A percentile compares a stretch with the other conserved stretches of the same genome.
Conservation (phyloP, 92 coral and sea anemone genomes). For the Parazoanthus swiftii region DNA sequence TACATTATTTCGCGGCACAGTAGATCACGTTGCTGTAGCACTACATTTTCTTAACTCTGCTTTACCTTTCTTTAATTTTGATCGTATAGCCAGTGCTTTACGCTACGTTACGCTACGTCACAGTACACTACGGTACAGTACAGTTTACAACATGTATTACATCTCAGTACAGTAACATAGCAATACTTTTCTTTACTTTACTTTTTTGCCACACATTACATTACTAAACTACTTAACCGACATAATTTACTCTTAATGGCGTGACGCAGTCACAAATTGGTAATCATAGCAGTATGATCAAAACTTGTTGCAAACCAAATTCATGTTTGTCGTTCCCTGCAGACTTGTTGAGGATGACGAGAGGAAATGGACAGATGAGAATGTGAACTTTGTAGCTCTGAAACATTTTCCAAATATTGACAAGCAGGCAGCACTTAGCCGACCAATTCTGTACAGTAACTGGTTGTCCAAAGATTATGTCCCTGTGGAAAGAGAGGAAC, state of each 20-base stretch:
- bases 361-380: conserved; percentile 98
- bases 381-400: conserved; percentile 81
- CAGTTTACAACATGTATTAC: not conserved
- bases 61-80: not conserved
- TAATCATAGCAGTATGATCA: not conserved
- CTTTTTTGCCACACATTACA: not conserved
- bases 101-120: not conserved
- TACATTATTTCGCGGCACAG: not conserved
- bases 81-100: not conserved
- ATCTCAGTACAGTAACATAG: not conserved
- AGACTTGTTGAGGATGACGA: conserved; percentile 98
- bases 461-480: conserved; percentile 98
- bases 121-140: not conserved
- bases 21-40: not conserved
- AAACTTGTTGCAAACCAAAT: not conserved
- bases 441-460: conserved; percentile 97
- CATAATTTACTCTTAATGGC: not conserved
- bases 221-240: not conserved
- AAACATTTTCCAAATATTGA: conserved; percentile 95
- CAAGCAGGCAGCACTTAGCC: conserved; percentile 79
- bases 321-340: not conserved
- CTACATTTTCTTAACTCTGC: not conserved
- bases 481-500: conserved; percentile 91
- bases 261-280: not conserved
- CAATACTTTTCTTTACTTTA: not conserved